phyloP scores from a whole-genome alignment of 2,888 invertebrate genomes.

The Caenorhabditis angaria region DNA sequence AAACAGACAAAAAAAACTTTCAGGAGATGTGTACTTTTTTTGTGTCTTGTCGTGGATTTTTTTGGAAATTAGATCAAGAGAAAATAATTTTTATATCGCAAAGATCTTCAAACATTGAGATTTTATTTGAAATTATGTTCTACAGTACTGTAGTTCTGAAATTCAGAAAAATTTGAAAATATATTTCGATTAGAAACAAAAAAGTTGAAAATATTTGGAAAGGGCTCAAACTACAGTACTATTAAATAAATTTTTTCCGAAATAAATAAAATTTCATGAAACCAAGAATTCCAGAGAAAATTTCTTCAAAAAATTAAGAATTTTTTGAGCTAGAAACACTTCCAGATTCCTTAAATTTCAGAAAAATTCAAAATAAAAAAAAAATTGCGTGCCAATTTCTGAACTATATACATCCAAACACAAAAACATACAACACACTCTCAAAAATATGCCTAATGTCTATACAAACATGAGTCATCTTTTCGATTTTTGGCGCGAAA shows the following conservation, averaged over 20 bases:
- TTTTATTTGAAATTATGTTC: not conserved
- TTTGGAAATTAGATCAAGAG: too few relatives aligned
- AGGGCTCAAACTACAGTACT: not conserved
- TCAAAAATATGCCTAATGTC: not conserved
- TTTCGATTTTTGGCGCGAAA: constrained; percentile 2
- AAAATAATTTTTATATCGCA: not conserved
- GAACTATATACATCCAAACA: not conserved
- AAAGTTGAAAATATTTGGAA: not conserved
- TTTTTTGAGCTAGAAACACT: too few relatives aligned
- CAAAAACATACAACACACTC: not conserved
- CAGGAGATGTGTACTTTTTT: constrained; percentile 4
- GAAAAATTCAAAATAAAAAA: not conserved
- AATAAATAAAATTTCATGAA: constrained; percentile 16
- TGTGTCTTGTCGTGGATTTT: not conserved
- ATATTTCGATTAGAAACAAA: too few relatives aligned
- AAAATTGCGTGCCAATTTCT: not conserved
- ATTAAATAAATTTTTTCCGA: constrained; percentile 6
- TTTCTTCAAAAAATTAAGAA: too few relatives aligned
- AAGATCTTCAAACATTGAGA: not conserved
- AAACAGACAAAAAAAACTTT: not conserved
- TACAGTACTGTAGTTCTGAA: too few relatives aligned
- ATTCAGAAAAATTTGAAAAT: too few relatives aligned
- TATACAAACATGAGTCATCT: not conserved
- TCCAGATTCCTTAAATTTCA: too few relatives aligned
- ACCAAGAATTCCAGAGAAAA: not conserved